Evolutionary conservation across 2,113 vertebrate species (phyloP), one percentile per base, ranked within the genome.

Genomic region (Istiophorus platypterus): DNA sequence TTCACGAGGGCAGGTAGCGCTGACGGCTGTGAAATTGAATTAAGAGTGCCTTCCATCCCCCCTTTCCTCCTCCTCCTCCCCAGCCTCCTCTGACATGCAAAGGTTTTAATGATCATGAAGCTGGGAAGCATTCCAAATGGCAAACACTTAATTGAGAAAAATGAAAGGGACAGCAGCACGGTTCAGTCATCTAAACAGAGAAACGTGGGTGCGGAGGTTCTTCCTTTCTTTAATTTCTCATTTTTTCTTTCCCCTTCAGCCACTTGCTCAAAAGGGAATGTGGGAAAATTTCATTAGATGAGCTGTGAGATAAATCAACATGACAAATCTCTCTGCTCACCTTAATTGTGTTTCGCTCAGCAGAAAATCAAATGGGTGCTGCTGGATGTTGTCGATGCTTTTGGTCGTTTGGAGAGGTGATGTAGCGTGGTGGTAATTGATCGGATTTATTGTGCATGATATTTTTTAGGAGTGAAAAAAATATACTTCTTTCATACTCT

Each of bases 61-160:
- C 76, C n/a, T 31, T 24, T 37, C 73, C 52, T 39, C 49, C 59
- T 58, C 67, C 56, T 58, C 64, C 62, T 56, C 69, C 74, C 73
- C 85, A 47, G 37, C 78, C 75, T 77, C 78, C 63, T 72, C 72
- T 83, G 82, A 90, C 88, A 91, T 76, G 85, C 76, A 73, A 68
- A 78, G 87, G 83, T 92, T 93, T 94, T 94, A 94, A 92, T 94
- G 93, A 93, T 93, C 86, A 85, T 81, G 88, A 85, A 86, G 83
- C 92, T 51, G 88, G 91, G 89, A 93, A 86, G 79, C 75, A 18
- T 78, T 91, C 92, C 92, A 93, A 93, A 93, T 86, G 64, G 89
- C 81, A 90, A 91, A 89, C 9, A 52, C 83, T 83, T 94, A 94
- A 95, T 94, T 94, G 90, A 95, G 90, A 95, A 93, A 92, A 94